phyloP scores from a whole-genome alignment of 1,140 invertebrate species.

The Holotrichia oblita region DNA sequence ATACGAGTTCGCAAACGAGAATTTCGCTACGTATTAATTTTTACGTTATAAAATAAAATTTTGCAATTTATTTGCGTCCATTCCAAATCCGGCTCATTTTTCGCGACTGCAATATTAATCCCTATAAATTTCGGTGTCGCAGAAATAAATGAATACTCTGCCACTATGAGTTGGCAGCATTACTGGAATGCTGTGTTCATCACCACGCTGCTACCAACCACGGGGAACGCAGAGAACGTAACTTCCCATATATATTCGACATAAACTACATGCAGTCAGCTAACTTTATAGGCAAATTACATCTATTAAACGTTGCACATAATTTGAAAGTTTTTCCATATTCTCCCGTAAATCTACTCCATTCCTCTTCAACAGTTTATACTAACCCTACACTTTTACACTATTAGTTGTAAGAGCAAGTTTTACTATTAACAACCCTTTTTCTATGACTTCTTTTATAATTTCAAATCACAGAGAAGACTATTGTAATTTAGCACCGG shows the following conservation, averaged over 20 bases:
- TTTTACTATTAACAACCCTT: no score
- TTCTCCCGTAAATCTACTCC: background rate
- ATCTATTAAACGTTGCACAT: background rate
- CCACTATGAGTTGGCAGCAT: conserved; percentile 15
- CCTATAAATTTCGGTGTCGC: background rate
- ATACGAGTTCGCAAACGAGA: background rate
- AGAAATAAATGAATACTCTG: conserved; percentile 3
- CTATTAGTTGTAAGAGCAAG: no score
- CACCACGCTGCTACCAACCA: background rate
- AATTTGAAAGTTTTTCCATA: background rate
- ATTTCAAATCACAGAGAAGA: background rate
- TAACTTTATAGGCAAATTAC: conserved; percentile 9
- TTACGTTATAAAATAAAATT: conserved; percentile 3
- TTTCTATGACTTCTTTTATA: background rate
- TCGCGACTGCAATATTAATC: conserved; percentile 11
- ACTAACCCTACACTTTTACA: no score
- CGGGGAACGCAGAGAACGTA: background rate
- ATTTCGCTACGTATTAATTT: conserved; percentile 11
- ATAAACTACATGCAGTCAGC: background rate
- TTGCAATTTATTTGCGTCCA: background rate
- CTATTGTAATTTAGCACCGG: background rate
- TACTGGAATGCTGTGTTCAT: background rate
- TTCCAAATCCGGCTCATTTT: conserved; percentile 16
- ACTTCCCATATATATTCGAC: background rate
- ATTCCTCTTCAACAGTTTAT: background rate